Evolutionary conservation across 2,888 invertebrate genomes (phyloP), one percentile per base, ranked within the genome.

Genomic region (Ernsta delagoae): DNA sequence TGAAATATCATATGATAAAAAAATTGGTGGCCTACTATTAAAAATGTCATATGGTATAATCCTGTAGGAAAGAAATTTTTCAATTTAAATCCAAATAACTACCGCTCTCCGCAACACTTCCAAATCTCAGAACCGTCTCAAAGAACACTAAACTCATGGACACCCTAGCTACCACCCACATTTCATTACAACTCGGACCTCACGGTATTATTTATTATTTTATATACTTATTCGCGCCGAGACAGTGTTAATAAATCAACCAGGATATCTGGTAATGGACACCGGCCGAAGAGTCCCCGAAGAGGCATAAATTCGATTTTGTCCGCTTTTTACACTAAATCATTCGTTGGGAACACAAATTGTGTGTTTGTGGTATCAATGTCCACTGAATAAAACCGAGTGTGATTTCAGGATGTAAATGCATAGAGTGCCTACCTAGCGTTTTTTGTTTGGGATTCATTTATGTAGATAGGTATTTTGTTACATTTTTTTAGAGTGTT

Each of bases 261-360:
- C 74, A 86, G 89, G 89, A 90, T 89, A 91, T 88, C 89, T 83
- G 84, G 90, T 89, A 91, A 90, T 89, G 89, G 89, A 89, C 88
- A 89, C 89, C 88, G 78, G 72, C 74, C 75, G 77, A 75, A 84
- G 77, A 75, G 84, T 89, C 90, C 89, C 90, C 77, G 80, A 82
- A 82, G 89, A 87, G 82, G 83, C 87, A 90, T 91, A 90, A 90
- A 91, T 91, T 88, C 79, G 85, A 65, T 86, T 89, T 89, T 85
- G 63, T 69, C 63, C 86, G 85, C 85, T 84, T 88, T 88, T 89
- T 87, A 85, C 59, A 59, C 81, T 88, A 85, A 88, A 90, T 89
- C 86, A 87, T 88, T 87, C 82, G 83, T 83, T 85, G 83, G 81
- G 79, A 83, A 69, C 57, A 69, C 68, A 72, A 71, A 73, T 59